phyloP scores from a whole-genome alignment of 2,888 invertebrate genomes.

The Neoitamus cyanurus region DNA sequence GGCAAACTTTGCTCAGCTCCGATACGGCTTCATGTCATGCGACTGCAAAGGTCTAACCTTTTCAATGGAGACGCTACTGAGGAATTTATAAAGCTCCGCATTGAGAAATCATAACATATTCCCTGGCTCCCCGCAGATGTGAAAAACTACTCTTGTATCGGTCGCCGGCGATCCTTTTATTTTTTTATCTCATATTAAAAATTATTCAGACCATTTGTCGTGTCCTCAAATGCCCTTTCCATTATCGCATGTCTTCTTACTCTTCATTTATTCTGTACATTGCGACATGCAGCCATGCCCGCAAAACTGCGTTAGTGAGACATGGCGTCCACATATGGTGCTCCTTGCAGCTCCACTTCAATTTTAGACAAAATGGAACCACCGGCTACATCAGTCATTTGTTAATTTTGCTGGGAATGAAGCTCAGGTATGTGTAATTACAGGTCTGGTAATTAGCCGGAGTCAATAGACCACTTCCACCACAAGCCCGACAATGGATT shows the following conservation, averaged over 20 bases:
- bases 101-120: not conserved
- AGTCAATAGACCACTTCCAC: not conserved
- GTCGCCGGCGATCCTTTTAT: not conserved
- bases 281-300: not conserved
- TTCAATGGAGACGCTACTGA: not conserved
- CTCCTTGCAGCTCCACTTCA: not conserved
- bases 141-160: not conserved
- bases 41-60: not conserved
- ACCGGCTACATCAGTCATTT: not conserved
- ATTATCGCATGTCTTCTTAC: not conserved
- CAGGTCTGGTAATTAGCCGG: not conserved
- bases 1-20: not conserved
- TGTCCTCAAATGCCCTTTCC: not conserved
- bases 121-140: not conserved
- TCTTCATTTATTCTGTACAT: not conserved
- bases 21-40: not conserved
- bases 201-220: not conserved
- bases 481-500: not conserved
- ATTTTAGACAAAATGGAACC: not conserved
- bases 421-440: not conserved
- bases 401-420: not conserved
- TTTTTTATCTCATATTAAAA: not conserved
- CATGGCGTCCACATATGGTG: not conserved
- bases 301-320: not conserved
- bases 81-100: not conserved